phyloP scores from a whole-genome alignment of 2,888 invertebrate species.

The Drosophila setosimentum region DNA sequence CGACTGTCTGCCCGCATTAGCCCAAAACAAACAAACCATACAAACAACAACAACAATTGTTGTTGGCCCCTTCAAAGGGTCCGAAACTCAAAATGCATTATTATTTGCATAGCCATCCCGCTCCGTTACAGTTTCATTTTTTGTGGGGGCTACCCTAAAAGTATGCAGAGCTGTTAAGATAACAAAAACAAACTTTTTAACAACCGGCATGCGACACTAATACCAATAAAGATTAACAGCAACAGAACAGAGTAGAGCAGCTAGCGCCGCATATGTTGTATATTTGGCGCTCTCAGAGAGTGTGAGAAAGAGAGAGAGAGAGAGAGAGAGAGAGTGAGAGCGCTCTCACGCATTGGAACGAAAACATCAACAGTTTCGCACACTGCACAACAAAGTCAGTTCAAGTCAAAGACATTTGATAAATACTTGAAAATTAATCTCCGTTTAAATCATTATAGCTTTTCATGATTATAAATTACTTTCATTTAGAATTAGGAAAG shows the following conservation, averaged over 20 bases:
- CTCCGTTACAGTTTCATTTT: neutral
- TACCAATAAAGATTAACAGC: constrained; percentile 31
- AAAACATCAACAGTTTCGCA: constrained; percentile 65
- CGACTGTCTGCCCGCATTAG: constrained; percentile 66
- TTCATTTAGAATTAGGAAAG: neutral
- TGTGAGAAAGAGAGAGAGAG: constrained; percentile 9
- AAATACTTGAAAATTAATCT: neutral
- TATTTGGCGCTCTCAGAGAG: constrained; percentile 19
- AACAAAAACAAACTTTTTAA: constrained; percentile 69
- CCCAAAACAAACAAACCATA: constrained; percentile 51
- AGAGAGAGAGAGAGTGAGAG: constrained; percentile 3
- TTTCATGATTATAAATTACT: neutral
- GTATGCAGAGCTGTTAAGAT: constrained; percentile 70
- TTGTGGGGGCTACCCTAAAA: constrained; percentile 57
- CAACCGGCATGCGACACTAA: constrained; percentile 61
- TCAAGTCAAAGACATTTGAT: neutral
- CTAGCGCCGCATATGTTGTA: constrained; percentile 46
- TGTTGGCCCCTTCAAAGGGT: constrained; percentile 48
- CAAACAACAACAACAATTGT: constrained; percentile 20
- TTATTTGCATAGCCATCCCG: constrained; percentile 61
- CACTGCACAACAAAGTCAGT: constrained; percentile 39
- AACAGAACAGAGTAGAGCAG: constrained; percentile 18
- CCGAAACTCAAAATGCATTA: constrained; percentile 37
- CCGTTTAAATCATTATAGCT: neutral
- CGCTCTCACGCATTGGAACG: constrained; percentile 53